Evolutionary conservation across 2,113 vertebrate species (phyloP).

Genomic region (Phaethon lepturus): DNA sequence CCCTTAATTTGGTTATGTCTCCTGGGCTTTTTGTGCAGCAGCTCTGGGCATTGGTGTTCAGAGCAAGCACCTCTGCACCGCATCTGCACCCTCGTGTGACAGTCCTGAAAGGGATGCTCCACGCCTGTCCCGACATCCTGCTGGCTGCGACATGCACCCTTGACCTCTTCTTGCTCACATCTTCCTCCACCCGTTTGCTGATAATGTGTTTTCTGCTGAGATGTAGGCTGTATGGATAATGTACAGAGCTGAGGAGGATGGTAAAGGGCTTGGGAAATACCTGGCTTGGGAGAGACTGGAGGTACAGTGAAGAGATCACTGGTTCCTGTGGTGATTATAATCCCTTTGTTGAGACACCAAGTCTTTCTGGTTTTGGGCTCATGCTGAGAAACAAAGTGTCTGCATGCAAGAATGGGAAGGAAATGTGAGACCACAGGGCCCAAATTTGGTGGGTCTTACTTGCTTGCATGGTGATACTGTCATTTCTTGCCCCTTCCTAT

Average conservation of each 20-base stretch:
- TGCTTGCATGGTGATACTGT: not conserved
- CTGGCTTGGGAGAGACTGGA: not conserved
- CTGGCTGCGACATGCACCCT: fast-evolving
- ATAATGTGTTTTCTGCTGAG: not conserved
- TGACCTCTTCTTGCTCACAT: not conserved
- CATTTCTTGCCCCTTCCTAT: not conserved
- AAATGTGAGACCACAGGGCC: not conserved
- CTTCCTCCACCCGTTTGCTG: not conserved
- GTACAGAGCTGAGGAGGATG: not conserved
- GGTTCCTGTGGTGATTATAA: not conserved
- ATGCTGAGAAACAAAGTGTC: not conserved
- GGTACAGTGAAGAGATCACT: fast-evolving
- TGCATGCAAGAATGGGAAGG: not conserved
- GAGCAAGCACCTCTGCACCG: not conserved
- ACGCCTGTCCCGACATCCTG: fast-evolving
- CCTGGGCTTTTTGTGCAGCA: not conserved
- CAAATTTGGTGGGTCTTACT: not conserved
- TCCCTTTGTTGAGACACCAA: not conserved
- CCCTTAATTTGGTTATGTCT: not conserved
- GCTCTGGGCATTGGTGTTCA: not conserved
- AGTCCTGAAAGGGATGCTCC: not conserved
- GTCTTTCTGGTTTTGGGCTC: not conserved
- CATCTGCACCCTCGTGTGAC: fast-evolving
- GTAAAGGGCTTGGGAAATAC: not conserved
- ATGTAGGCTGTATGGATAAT: not conserved